These are phyloP conservation scores for Arion vulgaris DNA, from an alignment of 1,140 invertebrate genomes.

Conservation along the genomic window DNA sequence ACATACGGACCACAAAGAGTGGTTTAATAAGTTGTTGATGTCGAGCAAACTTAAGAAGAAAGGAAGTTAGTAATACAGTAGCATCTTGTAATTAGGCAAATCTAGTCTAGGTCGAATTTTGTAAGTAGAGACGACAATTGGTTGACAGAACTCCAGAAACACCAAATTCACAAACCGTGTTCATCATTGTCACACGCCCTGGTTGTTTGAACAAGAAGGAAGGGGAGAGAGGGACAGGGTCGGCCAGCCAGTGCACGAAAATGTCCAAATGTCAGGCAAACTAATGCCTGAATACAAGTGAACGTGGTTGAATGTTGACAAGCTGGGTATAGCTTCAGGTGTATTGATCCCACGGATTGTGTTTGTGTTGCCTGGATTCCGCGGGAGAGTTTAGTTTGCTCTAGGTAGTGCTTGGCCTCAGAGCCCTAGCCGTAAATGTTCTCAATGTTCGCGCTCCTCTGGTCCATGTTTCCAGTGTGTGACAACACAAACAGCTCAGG, in stretches of 20 bases:
- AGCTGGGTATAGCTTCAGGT: neutral
- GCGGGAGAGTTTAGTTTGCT: conserved; percentile 2
- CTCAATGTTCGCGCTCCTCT: neutral
- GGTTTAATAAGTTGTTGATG: no score
- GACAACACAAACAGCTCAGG: neutral
- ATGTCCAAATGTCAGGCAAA: conserved; percentile 4
- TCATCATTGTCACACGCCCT: neutral
- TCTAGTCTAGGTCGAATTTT: no score
- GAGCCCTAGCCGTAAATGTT: neutral
- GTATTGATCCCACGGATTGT: neutral
- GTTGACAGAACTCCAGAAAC: neutral
- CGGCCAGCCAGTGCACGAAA: neutral
- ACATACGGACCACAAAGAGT: no score
- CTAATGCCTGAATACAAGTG: neutral
- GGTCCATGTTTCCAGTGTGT: neutral
- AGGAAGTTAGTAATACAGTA: no score
- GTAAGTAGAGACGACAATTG: neutral
- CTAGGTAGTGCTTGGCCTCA: neutral
- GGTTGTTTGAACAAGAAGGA: neutral
- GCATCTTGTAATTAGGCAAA: no score
- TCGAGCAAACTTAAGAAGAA: no score
- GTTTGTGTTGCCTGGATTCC: neutral
- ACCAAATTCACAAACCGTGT: neutral
- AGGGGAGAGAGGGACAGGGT: neutral
- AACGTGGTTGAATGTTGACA: neutral